Conservation (phyloP, 2,797 vertebrate genomes). For the Paedocypris micromegethes region DNA sequence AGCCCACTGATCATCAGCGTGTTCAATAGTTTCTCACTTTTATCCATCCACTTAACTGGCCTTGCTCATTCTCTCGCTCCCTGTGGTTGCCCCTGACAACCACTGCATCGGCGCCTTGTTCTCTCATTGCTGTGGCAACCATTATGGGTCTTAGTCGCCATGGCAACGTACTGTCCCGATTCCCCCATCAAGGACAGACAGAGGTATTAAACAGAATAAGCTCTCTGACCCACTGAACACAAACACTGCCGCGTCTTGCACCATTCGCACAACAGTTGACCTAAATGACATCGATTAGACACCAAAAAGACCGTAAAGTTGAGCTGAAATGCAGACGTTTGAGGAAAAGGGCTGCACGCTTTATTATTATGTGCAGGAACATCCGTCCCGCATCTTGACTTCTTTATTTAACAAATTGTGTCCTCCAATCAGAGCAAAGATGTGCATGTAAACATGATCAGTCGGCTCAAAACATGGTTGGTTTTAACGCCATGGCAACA, state of each 20-base stretch:
- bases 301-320: no score
- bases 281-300: background rate
- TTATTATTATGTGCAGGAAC: no score
- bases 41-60: conserved; percentile 4
- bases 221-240: conserved; percentile 48
- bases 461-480: conserved; percentile 8
- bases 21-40: conserved; percentile 8
- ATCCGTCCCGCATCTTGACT: background rate
- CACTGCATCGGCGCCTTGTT: conserved; percentile 55
- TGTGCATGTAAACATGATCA: conserved; percentile 2
- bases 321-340: no score
- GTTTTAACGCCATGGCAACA: conserved; percentile 38
- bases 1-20: background rate
- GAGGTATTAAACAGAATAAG: conserved; percentile 55
- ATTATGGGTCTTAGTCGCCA: conserved; percentile 59
- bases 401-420: conserved; percentile 1
- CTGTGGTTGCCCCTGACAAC: conserved; percentile 55
- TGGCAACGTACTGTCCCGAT: conserved; percentile 65
- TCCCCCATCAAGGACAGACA: conserved; percentile 66
- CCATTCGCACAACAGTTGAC: conserved; percentile 9
- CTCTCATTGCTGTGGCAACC: conserved; percentile 59
- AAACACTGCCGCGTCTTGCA: conserved; percentile 35
- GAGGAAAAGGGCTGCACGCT: no score
- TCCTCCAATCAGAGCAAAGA: conserved; percentile 9
- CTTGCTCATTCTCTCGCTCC: conserved; percentile 23